Conservation (phyloP, 2,113 vertebrate genomes). For the Dicrurus megarhynchus region DNA sequence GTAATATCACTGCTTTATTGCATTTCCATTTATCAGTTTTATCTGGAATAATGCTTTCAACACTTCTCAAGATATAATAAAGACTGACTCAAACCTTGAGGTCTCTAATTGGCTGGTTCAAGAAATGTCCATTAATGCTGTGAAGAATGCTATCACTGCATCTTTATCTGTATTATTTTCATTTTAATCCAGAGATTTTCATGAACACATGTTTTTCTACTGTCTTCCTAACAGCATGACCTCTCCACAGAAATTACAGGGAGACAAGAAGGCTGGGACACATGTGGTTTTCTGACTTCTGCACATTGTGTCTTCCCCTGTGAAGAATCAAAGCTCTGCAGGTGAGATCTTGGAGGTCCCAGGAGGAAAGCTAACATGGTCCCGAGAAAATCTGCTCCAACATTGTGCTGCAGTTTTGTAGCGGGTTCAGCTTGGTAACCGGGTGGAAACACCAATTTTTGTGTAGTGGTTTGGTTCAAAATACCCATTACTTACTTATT, state of each 20-base stretch:
- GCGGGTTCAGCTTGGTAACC: too few relatives aligned
- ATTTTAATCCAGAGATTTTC: not conserved
- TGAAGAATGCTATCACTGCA: not conserved
- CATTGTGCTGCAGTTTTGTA: not conserved
- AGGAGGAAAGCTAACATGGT: not conserved
- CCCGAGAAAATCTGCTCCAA: not conserved
- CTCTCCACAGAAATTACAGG: not conserved
- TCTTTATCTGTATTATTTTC: not conserved
- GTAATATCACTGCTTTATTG: not conserved
- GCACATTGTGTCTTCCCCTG: not conserved
- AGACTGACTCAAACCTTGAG: not conserved
- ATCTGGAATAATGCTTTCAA: not conserved
- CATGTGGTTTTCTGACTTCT: not conserved
- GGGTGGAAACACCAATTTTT: too few relatives aligned
- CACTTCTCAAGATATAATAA: not conserved
- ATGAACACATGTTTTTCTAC: not conserved
- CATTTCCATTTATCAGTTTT: not conserved
- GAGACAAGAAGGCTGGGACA: not conserved
- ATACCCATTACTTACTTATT: too few relatives aligned
- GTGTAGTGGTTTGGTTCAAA: too few relatives aligned
- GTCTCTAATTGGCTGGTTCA: not conserved
- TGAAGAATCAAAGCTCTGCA: not conserved
- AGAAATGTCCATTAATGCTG: not conserved
- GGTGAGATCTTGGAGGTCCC: not conserved
- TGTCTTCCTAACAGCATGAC: not conserved